Conservation (phyloP, 1,140 invertebrate genomes). For the Tetraneura akinire region DNA sequence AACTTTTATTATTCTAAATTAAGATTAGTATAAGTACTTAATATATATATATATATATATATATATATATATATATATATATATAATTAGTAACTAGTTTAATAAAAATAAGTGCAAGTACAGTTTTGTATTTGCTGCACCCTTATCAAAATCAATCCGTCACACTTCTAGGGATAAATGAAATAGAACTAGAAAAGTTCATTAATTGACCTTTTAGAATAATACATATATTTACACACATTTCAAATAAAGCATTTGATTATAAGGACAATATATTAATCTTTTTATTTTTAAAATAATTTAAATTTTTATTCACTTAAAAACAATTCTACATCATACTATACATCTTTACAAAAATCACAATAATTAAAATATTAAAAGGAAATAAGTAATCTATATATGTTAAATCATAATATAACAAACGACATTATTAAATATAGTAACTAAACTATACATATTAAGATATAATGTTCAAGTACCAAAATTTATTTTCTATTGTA, state of each 20-base stretch:
- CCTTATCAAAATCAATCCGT: constrained; percentile 51
- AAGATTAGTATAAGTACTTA: constrained; percentile 17
- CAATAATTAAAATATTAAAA: not conserved
- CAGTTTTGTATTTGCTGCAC: constrained; percentile 34
- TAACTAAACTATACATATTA: too few species aligned
- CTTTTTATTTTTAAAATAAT: too few species aligned
- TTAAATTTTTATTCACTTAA: too few species aligned
- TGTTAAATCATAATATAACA: too few species aligned
- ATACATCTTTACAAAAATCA: not conserved
- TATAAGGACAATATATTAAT: not conserved
- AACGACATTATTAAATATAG: too few species aligned
- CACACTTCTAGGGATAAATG: constrained; percentile 6
- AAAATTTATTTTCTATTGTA: too few species aligned
- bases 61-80: too few species aligned
- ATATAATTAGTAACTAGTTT: constrained; percentile 10
- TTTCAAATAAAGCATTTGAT: not conserved
- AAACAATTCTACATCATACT: not conserved
- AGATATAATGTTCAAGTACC: too few species aligned
- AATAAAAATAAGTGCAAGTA: constrained; percentile 26
- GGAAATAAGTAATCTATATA: not conserved
- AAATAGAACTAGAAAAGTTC: not conserved
- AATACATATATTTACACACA: not conserved
- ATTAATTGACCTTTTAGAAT: not conserved
- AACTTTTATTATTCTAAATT: not conserved
- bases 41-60: constrained; percentile 29